Evolutionary conservation across 1,140 invertebrate species (phyloP).

Genomic region (Trichonephila clavipes): DNA sequence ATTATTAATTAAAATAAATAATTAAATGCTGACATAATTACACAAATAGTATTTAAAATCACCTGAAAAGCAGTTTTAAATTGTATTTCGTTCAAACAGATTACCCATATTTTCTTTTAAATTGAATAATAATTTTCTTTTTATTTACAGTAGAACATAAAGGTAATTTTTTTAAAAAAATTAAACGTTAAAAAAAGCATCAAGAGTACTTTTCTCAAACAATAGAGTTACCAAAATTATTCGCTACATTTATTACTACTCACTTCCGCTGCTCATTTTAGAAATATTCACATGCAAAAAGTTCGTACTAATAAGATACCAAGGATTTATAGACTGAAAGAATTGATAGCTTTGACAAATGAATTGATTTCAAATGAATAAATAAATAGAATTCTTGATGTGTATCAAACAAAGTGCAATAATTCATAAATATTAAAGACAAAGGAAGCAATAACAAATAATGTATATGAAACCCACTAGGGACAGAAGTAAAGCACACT

Average conservation of each 20-base stretch:
- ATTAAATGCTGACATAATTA: no score
- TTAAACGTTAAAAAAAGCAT: no score
- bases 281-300: not conserved
- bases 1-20: no score
- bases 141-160: no score
- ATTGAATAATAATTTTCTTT: no score
- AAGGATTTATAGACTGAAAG: not conserved
- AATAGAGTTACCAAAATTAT: not conserved
- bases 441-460: not conserved
- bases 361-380: not conserved
- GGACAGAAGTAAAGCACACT: not conserved
- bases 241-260: not conserved
- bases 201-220: not conserved
- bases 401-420: not conserved
- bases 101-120: no score
- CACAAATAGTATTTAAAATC: no score
- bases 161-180: no score
- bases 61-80: no score
- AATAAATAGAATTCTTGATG: not conserved
- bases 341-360: not conserved
- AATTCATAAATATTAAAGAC: not conserved
- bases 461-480: not conserved
- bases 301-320: not conserved
- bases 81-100: no score
- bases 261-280: not conserved